These are phyloP conservation scores for Anticlea derivata DNA, from an alignment of 2,888 invertebrate species.

Conservation along the genomic window DNA sequence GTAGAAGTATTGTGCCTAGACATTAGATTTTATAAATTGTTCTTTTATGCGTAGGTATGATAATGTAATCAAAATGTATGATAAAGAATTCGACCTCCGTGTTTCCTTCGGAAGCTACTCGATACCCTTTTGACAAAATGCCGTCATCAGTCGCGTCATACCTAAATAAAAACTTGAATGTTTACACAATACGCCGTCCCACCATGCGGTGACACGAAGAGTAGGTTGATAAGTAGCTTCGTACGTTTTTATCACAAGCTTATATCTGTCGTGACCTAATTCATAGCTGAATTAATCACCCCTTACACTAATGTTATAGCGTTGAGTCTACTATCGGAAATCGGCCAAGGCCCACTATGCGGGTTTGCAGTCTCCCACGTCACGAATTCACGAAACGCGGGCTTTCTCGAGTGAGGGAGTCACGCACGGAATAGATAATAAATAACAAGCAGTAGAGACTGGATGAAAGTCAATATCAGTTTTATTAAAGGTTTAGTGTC, in stretches of 20 bases:
- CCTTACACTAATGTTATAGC: slow-evolving; percentile 44
- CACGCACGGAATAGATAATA: slow-evolving; percentile 7
- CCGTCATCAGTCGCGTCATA: slow-evolving; percentile 42
- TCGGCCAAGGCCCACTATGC: slow-evolving; percentile 46
- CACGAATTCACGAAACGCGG: neutral
- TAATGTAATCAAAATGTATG: slow-evolving; percentile 45
- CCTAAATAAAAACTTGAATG: slow-evolving; percentile 47
- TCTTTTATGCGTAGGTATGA: slow-evolving; percentile 1
- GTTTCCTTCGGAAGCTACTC: slow-evolving; percentile 38
- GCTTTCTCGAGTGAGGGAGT: neutral
- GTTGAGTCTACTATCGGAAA: slow-evolving; percentile 42
- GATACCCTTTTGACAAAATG: slow-evolving; percentile 38
- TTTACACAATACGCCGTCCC: slow-evolving; percentile 31
- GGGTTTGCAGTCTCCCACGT: slow-evolving; percentile 38
- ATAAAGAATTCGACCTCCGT: slow-evolving; percentile 35
- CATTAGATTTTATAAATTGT: no score
- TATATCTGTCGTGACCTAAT: slow-evolving; percentile 40
- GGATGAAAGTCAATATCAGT: neutral
- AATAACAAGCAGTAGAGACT: neutral
- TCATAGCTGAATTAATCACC: slow-evolving; percentile 36
- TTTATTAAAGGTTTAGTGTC: no score
- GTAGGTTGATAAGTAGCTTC: slow-evolving; percentile 30
- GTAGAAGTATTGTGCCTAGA: no score
- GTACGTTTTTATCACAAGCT: slow-evolving; percentile 17
- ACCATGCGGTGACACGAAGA: slow-evolving; percentile 33